Percentiles rank a stretch among this genome's conserved stretches.
phyloP scores from a whole-genome alignment of 2,113 vertebrate species.

The Clupea harengus region DNA sequence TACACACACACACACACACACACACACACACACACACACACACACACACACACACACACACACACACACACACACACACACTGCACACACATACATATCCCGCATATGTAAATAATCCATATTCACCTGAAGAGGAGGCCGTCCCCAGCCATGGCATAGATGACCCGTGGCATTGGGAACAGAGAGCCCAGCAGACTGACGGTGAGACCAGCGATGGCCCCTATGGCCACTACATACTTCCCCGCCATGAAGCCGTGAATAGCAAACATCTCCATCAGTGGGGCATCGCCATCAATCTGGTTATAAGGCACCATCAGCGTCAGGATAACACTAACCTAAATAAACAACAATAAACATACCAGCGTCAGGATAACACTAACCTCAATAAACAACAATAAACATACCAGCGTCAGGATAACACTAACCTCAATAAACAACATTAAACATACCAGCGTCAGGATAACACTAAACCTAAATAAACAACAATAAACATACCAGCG shows the following conservation, averaged over 20 bases:
- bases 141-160: slow-evolving; percentile 95
- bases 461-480: too few species aligned
- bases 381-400: too few species aligned
- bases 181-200: slow-evolving; percentile 93
- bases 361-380: too few species aligned
- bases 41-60: background rate
- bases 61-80: background rate
- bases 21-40: background rate
- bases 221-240: slow-evolving; percentile 88
- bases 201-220: slow-evolving; percentile 87
- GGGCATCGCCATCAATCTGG: slow-evolving; percentile 89
- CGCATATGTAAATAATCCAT: background rate
- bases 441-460: too few species aligned
- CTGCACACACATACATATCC: background rate
- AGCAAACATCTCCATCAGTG: slow-evolving; percentile 98
- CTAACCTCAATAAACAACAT: too few species aligned
- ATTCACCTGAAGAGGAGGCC: slow-evolving; percentile 94
- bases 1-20: too few species aligned
- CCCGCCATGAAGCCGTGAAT: slow-evolving; percentile 84
- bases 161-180: slow-evolving; percentile 95
- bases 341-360: background rate
- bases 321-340: slow-evolving; percentile 91
- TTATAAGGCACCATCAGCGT: slow-evolving; percentile 93
- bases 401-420: too few species aligned
- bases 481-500: background rate